A percentile compares a stretch with the other conserved stretches of the same genome.
Evolutionary conservation across 2,113 vertebrate genomes (phyloP).

Genomic region (Malurus elegans): DNA sequence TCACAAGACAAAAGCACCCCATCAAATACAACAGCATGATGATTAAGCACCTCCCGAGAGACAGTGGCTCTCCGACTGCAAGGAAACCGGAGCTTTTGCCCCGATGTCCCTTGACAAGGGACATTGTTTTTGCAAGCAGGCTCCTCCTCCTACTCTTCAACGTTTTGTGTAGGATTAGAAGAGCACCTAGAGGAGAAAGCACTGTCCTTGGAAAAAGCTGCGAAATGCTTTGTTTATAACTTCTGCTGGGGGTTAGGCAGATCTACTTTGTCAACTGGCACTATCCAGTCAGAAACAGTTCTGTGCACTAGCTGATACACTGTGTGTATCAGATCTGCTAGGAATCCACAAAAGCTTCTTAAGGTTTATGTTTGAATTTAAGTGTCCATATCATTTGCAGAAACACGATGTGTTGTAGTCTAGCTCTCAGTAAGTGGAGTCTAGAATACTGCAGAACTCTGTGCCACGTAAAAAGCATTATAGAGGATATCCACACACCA

Average conservation of each 20-base stretch:
- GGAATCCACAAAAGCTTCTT: not conserved
- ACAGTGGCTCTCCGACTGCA: not conserved
- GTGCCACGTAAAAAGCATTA: not conserved
- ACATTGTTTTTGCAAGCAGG: not conserved
- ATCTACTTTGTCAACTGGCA: not conserved
- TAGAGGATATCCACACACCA: not conserved
- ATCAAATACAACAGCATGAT: not conserved
- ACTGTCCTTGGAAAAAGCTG: not conserved
- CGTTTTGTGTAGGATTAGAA: not conserved
- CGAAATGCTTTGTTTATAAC: not conserved
- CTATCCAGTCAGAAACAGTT: not conserved
- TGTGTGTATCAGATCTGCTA: not conserved
- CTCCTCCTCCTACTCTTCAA: slow-evolving; percentile 1
- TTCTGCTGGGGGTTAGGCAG: not conserved
- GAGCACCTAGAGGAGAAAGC: not conserved
- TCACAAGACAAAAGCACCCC: slow-evolving; percentile 22
- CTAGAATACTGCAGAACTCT: not conserved
- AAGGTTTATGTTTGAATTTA: not conserved
- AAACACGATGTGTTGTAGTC: not conserved
- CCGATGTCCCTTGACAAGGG: not conserved
- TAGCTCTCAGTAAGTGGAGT: not conserved
- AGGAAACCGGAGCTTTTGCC: not conserved
- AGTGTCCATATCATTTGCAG: not conserved
- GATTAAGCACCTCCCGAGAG: slow-evolving; percentile 22
- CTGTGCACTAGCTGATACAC: not conserved